Evolutionary conservation across 2,113 vertebrate genomes (phyloP).

Genomic region (Peromyscus maniculatus): DNA sequence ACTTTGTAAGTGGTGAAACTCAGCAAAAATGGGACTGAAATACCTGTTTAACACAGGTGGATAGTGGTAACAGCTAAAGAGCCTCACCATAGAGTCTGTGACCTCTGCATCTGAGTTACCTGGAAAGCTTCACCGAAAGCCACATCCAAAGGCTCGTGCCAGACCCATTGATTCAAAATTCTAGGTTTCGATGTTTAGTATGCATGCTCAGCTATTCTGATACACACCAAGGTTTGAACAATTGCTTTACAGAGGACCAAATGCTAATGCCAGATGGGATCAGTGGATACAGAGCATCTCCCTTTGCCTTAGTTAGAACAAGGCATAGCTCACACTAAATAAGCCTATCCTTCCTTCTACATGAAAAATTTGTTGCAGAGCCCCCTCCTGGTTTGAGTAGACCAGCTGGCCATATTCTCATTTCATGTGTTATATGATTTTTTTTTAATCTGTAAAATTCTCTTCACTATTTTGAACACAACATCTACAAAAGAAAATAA

Average conservation of each 20-base stretch:
- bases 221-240: conserved; percentile 8
- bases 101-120: background rate
- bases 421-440: background rate
- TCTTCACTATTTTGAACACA: conserved; percentile 19
- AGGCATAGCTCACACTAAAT: background rate
- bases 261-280: background rate
- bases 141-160: background rate
- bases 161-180: conserved; percentile 10
- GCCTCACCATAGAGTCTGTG: background rate
- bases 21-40: background rate
- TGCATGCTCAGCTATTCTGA: background rate
- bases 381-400: background rate
- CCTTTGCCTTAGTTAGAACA: background rate
- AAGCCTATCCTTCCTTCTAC: background rate
- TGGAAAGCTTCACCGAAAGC: background rate
- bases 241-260: background rate
- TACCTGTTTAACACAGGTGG: background rate
- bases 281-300: background rate
- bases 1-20: background rate
- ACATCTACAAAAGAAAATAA: background rate
- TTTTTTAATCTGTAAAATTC: background rate
- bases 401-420: background rate
- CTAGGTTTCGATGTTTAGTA: background rate
- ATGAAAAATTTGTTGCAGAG: background rate
- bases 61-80: background rate